Conservation (phyloP, 2,888 invertebrate species). For the Aphelenchoides bicaudatus region DNA sequence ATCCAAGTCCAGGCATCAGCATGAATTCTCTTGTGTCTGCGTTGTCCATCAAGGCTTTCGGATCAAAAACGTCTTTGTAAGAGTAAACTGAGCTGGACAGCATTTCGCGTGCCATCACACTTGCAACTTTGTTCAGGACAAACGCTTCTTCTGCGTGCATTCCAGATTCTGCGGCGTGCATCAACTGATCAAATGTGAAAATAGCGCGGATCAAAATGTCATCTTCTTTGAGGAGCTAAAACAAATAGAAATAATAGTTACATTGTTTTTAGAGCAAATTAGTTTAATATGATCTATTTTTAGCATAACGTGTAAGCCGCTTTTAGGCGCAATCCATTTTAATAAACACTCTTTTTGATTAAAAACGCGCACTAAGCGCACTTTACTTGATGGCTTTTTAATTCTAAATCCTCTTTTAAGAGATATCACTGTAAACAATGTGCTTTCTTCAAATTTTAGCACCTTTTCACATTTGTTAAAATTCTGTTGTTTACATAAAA, state of each 20-base stretch:
- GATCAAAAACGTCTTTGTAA: conserved; percentile 25
- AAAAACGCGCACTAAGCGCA: too few species aligned
- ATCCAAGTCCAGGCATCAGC: conserved; percentile 30
- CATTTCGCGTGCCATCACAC: conserved; percentile 2
- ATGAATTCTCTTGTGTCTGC: conserved; percentile 31
- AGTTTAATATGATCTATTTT: neutral
- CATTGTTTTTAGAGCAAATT: neutral
- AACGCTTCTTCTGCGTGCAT: conserved; percentile 24
- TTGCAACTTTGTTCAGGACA: conserved; percentile 23
- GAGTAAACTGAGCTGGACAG: conserved; percentile 23
- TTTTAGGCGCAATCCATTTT: too few species aligned
- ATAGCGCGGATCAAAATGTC: conserved; percentile 30
- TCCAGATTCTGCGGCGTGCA: conserved; percentile 27
- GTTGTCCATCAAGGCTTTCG: conserved; percentile 26
- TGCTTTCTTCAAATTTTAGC: too few species aligned
- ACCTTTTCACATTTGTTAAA: too few species aligned
- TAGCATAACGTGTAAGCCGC: too few species aligned
- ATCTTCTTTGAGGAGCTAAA: conserved; percentile 31
- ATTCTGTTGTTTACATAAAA: too few species aligned
- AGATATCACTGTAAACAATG: too few species aligned
- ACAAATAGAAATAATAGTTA: conserved; percentile 9
- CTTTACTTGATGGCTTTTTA: too few species aligned
- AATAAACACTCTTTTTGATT: too few species aligned
- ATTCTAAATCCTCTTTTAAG: too few species aligned
- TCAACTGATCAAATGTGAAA: conserved; percentile 37